These are phyloP conservation scores for Clarias batrachus DNA, from an alignment of 2,113 vertebrate genomes.

Conservation along the genomic window DNA sequence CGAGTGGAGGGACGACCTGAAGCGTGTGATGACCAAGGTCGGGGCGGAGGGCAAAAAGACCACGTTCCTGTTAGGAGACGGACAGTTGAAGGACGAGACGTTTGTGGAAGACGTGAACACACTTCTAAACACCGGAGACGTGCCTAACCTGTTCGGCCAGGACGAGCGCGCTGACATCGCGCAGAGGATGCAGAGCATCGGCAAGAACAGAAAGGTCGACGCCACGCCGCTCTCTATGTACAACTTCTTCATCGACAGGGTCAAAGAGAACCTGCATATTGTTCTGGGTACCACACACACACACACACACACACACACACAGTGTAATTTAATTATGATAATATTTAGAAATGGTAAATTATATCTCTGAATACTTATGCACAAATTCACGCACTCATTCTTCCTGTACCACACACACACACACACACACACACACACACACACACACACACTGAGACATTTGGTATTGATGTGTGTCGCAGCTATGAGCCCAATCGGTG, in stretches of 20 bases:
- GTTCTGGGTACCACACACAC: conserved; percentile 68
- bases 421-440: not conserved
- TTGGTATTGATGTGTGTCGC: conserved; percentile 33
- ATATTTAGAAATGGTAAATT: too few species aligned
- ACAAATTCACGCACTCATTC: too few species aligned
- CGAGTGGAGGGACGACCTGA: conserved; percentile 89
- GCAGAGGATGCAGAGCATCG: conserved; percentile 83
- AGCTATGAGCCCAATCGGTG: conserved; percentile 95
- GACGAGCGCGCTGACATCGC: conserved; percentile 88
- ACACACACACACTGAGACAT: not conserved
- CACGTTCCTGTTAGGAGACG: conserved; percentile 85
- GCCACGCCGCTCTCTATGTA: conserved; percentile 85
- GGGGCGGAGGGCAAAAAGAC: conserved; percentile 74
- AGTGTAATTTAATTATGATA: too few species aligned
- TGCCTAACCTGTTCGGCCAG: conserved; percentile 86
- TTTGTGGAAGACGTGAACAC: conserved; percentile 90
- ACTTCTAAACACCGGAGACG: conserved; percentile 88
- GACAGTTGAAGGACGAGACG: conserved; percentile 87
- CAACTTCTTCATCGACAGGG: conserved; percentile 85
- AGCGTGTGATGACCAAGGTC: conserved; percentile 82
- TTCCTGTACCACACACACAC: not conserved
- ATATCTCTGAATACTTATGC: too few species aligned
- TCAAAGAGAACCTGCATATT: conserved; percentile 89
- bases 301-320: not conserved
- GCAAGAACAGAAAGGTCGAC: conserved; percentile 77